A percentile compares a stretch with the other conserved stretches of the same genome.
These are phyloP conservation scores for Metellina segmentata DNA, from an alignment of 2,888 invertebrate species.

Conservation along the genomic window DNA sequence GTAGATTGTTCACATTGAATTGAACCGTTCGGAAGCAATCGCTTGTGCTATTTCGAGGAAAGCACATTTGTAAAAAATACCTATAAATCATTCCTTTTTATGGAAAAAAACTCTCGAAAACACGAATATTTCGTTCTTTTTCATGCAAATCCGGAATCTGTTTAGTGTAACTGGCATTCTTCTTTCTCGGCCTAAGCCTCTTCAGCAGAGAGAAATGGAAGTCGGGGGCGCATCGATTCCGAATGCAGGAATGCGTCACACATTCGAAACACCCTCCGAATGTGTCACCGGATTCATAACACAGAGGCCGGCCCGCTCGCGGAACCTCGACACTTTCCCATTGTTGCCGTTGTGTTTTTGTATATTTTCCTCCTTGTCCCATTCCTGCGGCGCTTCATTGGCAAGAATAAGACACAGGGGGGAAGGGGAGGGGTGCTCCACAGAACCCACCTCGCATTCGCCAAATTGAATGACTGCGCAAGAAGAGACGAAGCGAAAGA, in stretches of 20 bases:
- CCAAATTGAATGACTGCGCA: conserved; percentile 50
- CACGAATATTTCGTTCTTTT: neutral
- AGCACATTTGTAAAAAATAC: neutral
- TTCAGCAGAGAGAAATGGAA: neutral
- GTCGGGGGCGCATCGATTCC: neutral
- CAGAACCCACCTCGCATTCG: conserved; percentile 37
- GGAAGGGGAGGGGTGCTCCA: conserved; percentile 3
- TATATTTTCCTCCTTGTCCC: neutral
- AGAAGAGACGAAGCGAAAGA: conserved; percentile 1
- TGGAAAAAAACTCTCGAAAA: neutral
- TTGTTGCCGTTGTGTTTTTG: neutral
- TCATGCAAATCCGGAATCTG: neutral
- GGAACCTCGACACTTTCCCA: neutral
- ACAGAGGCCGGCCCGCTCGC: conserved; percentile 40
- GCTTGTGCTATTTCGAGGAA: neutral
- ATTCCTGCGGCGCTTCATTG: conserved; percentile 59
- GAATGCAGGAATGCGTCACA: neutral
- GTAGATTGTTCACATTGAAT: neutral
- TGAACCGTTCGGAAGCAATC: neutral
- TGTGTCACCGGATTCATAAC: conserved; percentile 13
- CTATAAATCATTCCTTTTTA: neutral
- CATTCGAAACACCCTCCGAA: neutral
- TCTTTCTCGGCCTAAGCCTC: neutral
- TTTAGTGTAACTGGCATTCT: too few relatives aligned
- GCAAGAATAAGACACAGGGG: conserved; percentile 60